Conservation (phyloP, 1,140 invertebrate species). For the Belonocnema kinseyi region DNA sequence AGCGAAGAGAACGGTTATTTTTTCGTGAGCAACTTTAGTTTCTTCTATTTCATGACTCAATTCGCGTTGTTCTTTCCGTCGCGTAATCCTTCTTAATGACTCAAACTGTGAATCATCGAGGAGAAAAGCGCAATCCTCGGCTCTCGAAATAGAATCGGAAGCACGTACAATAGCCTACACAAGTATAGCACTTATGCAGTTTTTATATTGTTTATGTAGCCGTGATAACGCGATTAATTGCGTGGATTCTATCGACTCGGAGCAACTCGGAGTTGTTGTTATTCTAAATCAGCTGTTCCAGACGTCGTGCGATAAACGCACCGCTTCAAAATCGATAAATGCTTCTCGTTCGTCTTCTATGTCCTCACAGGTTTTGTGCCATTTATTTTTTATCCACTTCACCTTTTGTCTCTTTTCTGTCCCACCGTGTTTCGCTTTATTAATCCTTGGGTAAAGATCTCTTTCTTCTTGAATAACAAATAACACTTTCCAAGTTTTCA, state of each 20-base stretch:
- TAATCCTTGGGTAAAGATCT: not conserved
- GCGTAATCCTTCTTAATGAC: slow-evolving; percentile 12
- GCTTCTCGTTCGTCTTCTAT: slow-evolving; percentile 28
- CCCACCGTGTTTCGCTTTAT: not conserved
- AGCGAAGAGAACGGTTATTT: slow-evolving; percentile 15
- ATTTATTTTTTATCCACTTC: not conserved
- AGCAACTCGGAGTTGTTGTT: slow-evolving; percentile 1
- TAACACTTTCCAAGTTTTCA: no score
- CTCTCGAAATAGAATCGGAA: slow-evolving; percentile 13
- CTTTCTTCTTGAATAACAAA: no score
- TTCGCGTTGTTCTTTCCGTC: not conserved
- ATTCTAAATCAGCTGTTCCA: slow-evolving; percentile 28
- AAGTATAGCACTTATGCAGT: slow-evolving; percentile 8
- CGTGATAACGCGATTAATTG: not conserved
- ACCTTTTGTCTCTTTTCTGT: not conserved
- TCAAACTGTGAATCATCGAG: not conserved
- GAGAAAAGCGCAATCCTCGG: not conserved
- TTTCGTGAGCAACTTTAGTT: not conserved
- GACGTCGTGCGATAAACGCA: slow-evolving; percentile 21
- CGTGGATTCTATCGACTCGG: not conserved
- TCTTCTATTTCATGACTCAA: not conserved
- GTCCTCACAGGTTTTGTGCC: slow-evolving; percentile 27
- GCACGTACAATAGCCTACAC: not conserved
- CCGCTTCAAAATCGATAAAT: slow-evolving; percentile 22
- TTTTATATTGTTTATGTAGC: not conserved